Percentiles rank a stretch among this genome's conserved stretches.
Conservation (phyloP, 2,113 vertebrate genomes). For the Glaucomys volans region DNA sequence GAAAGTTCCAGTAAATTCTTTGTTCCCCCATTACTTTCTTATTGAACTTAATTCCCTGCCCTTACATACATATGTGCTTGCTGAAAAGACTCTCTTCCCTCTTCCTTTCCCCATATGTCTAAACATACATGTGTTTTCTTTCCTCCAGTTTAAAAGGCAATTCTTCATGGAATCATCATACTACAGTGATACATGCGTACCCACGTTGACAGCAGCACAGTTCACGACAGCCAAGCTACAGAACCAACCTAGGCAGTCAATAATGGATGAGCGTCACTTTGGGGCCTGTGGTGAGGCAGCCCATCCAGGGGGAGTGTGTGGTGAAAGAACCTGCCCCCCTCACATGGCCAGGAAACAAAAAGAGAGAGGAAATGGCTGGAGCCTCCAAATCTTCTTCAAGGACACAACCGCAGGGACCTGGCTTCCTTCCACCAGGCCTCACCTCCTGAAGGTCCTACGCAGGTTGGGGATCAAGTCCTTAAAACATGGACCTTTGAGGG, state of each 20-base stretch:
- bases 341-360: neutral
- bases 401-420: neutral
- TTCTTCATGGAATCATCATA: neutral
- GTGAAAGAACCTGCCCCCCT: no score
- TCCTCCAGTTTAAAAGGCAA: neutral
- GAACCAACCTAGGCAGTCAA: no score
- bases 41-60: neutral
- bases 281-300: no score
- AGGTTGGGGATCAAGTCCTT: no score
- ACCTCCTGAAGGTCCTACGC: no score
- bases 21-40: neutral
- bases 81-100: neutral
- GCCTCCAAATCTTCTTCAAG: no score
- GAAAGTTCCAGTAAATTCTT: neutral
- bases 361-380: neutral
- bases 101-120: neutral
- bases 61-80: neutral
- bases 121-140: neutral
- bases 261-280: neutral
- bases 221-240: no score
- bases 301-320: neutral
- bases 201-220: no score
- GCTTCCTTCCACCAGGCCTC: no score
- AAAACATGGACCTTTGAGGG: no score
- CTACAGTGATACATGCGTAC: rapidly evolving